These are phyloP conservation scores for Siphamia tubifer DNA, from an alignment of 2,113 vertebrate genomes.

Conservation along the genomic window DNA sequence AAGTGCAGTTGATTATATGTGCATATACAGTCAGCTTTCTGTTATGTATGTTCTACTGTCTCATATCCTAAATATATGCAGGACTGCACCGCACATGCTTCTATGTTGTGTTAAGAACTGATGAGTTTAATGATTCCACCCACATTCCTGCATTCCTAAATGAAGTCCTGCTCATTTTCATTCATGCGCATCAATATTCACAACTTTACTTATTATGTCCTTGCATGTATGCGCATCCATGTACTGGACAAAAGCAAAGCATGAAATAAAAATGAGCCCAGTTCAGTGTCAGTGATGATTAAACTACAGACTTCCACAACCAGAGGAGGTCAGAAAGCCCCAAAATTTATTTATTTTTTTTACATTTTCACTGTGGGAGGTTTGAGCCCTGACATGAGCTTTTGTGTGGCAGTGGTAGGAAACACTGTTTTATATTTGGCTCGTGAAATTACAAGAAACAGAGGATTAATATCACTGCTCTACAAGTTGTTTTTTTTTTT, in stretches of 20 bases:
- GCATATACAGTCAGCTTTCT: background rate
- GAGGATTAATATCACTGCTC: no score
- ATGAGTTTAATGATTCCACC: background rate
- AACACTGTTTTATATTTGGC: background rate
- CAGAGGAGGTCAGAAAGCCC: slow-evolving; percentile 2
- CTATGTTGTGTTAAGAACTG: background rate
- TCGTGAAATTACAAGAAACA: background rate
- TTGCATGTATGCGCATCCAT: background rate
- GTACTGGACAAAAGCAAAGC: background rate
- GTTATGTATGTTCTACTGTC: background rate
- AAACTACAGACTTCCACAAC: background rate
- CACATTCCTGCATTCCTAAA: background rate
- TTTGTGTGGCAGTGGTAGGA: background rate
- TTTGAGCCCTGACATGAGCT: no score
- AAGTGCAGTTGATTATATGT: background rate
- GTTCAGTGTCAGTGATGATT: slow-evolving; percentile 6
- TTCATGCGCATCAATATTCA: slow-evolving; percentile 1
- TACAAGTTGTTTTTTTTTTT: no score
- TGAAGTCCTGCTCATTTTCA: background rate
- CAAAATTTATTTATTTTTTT: slow-evolving; percentile 12
- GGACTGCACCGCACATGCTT: background rate
- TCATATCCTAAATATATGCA: no score
- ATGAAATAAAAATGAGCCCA: no score
- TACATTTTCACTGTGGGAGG: background rate
- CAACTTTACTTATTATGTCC: background rate